Percentiles rank a stretch among this genome's conserved stretches.
Evolutionary conservation across 2,888 invertebrate species (phyloP).

Genomic region (Drosophila engyochracea): DNA sequence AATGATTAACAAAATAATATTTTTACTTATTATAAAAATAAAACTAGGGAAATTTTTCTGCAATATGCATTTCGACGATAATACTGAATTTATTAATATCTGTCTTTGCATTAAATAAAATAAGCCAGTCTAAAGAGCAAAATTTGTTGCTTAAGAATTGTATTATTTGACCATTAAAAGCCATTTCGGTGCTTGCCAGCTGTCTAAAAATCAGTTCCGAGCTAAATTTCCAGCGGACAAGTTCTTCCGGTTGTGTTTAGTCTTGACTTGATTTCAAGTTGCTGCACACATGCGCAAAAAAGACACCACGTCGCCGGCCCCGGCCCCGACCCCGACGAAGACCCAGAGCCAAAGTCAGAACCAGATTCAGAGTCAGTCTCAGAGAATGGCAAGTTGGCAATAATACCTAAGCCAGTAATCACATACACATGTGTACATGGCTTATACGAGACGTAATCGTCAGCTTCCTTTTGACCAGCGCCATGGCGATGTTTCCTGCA

Average conservation of each 20-base stretch:
- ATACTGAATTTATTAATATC: background rate
- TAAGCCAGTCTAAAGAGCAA: background rate
- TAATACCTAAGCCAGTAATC: slow-evolving; percentile 50
- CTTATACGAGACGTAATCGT: slow-evolving; percentile 62
- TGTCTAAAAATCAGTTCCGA: slow-evolving; percentile 52
- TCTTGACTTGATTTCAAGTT: slow-evolving; percentile 26
- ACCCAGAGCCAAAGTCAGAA: slow-evolving; percentile 1
- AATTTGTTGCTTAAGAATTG: background rate
- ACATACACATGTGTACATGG: slow-evolving; percentile 31
- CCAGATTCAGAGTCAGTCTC: slow-evolving; percentile 1
- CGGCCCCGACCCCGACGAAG: slow-evolving; percentile 4
- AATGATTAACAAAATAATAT: background rate
- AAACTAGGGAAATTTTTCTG: background rate
- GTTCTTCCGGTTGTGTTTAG: slow-evolving; percentile 55
- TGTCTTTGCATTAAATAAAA: background rate
- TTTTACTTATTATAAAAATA: background rate
- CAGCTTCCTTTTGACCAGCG: slow-evolving; percentile 76
- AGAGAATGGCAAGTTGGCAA: slow-evolving; percentile 7
- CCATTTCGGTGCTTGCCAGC: slow-evolving; percentile 31
- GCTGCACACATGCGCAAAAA: slow-evolving; percentile 30
- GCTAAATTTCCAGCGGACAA: slow-evolving; percentile 49
- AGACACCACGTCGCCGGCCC: slow-evolving; percentile 5
- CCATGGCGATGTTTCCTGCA: slow-evolving; percentile 74
- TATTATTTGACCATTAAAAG: background rate
- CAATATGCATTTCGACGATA: background rate